Base-by-base conservation (phyloP, 2,888 invertebrate genomes). In the Parapristionchus giblindavisi region DNA sequence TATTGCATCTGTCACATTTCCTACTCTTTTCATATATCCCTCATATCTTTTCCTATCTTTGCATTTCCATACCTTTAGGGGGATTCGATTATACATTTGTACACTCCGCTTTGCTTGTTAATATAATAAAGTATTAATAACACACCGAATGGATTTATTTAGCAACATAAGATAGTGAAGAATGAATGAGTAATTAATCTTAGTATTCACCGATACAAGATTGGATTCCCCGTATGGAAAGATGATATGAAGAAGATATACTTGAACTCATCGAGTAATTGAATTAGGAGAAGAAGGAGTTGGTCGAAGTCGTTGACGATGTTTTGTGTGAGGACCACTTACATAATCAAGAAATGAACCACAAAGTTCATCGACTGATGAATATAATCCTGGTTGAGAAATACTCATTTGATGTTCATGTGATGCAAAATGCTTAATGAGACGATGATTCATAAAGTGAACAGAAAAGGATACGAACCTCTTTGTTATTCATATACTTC, bases 341-440 rank as follows among this genome's bases (percentile, higher is more conserved):
- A 71, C 40, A 34, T 40, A 71, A n/a, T 71, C 71, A 29, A 71
- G 40, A 32, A 40, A 71, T 5, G 71, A 71, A 2, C 71, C 71
- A 8, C 58, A 58, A 17, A 71, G 58, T 29, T 38, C 48, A 32
- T 71, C 71, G 27, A 71, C 71, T 11, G 27, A 24, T 6, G 17
- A 11, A n/a, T 43, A 71, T 11, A 71, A 17, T 27, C 71, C 71
- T 3, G 71, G 71, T 21, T 58, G 71, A 38, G 27, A 24, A 17
- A 71, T n/a, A 29, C 24, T 6, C 24, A 52, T 29, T 4, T 11
- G 11, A 34, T 71, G 71, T 40, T 56, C 58, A 24, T 58, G 71
- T 5, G 71, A 71, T 6, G 36, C 43, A 40, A 71, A 71, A 34
- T 71, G 71, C 71, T 71, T 27, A 3, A 58, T n/a, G 38, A n/a